These are phyloP conservation scores for Procambarus clarkii DNA, from an alignment of 1,140 invertebrate species.

Conservation along the genomic window DNA sequence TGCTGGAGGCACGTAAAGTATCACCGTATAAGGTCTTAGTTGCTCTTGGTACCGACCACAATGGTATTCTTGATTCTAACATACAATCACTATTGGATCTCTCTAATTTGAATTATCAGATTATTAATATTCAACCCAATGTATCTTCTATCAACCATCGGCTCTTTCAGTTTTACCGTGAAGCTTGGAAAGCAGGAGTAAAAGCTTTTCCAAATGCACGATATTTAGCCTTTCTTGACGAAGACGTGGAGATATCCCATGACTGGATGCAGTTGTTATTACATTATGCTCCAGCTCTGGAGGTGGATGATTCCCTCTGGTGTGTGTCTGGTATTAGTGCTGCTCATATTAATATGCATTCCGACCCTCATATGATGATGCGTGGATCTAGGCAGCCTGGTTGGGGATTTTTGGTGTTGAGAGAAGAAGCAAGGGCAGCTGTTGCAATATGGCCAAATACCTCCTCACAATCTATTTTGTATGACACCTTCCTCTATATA, in stretches of 20 bases:
- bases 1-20: constrained; percentile 6
- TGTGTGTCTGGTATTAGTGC: constrained; percentile 48
- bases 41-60: constrained; percentile 4
- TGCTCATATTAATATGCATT: constrained; percentile 1
- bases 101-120: neutral
- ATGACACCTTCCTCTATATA: constrained; percentile 56
- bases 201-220: constrained; percentile 16
- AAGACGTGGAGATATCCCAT: constrained; percentile 65
- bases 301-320: constrained; percentile 56
- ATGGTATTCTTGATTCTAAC: neutral
- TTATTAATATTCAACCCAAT: constrained; percentile 11
- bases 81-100: constrained; percentile 19
- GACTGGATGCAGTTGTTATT: constrained; percentile 59
- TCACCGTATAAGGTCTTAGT: constrained; percentile 11
- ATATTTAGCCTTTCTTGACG: constrained; percentile 68
- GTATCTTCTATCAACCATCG: constrained; percentile 47
- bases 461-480: constrained; percentile 21
- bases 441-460: constrained; percentile 30
- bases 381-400: constrained; percentile 56
- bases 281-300: constrained; percentile 55
- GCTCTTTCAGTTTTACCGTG: constrained; percentile 44
- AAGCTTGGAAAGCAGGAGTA: constrained; percentile 37
- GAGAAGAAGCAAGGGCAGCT: constrained; percentile 12
- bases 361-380: constrained; percentile 33
- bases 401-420: constrained; percentile 59